Conservation (phyloP, 2,888 invertebrate species). For the Dynastes maya region DNA sequence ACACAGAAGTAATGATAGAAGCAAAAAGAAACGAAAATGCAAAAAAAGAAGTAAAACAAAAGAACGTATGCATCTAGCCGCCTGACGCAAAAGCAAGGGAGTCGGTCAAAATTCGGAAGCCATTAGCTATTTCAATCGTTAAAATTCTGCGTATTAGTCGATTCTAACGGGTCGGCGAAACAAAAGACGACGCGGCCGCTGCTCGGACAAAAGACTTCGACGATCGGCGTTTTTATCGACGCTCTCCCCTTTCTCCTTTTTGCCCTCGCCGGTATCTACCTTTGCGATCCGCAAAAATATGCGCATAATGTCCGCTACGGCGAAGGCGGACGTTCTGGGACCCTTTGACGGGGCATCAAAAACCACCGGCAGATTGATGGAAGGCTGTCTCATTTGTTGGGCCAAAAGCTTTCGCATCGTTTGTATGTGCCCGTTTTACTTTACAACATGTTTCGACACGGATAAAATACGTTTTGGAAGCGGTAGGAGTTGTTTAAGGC, state of each 20-base stretch:
- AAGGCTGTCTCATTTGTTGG: slow-evolving; percentile 39
- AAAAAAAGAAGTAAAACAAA: background rate
- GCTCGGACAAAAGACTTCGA: slow-evolving; percentile 60
- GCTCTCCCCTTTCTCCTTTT: background rate
- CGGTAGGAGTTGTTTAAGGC: background rate
- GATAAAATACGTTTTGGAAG: background rate
- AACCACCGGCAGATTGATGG: slow-evolving; percentile 33
- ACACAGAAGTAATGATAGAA: too few species aligned
- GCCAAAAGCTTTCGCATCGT: background rate
- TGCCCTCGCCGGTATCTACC: too few species aligned
- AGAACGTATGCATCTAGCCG: background rate
- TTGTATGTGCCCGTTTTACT: background rate
- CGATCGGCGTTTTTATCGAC: slow-evolving; percentile 64
- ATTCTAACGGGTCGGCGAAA: slow-evolving; percentile 61
- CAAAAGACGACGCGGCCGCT: slow-evolving; percentile 64
- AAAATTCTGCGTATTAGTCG: slow-evolving; percentile 64
- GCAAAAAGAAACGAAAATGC: background rate
- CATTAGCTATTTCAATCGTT: slow-evolving; percentile 45
- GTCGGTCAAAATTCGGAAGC: slow-evolving; percentile 41
- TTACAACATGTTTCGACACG: background rate
- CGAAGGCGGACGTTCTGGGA: background rate
- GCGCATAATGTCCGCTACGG: slow-evolving; percentile 30
- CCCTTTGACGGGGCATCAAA: slow-evolving; percentile 21
- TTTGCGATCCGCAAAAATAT: slow-evolving; percentile 42
- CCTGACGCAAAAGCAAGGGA: background rate